These are phyloP conservation scores for zebrafish (Danio rerio) DNA, from an alignment of 2,113 vertebrate genomes.

Conservation along the genomic window DNA sequence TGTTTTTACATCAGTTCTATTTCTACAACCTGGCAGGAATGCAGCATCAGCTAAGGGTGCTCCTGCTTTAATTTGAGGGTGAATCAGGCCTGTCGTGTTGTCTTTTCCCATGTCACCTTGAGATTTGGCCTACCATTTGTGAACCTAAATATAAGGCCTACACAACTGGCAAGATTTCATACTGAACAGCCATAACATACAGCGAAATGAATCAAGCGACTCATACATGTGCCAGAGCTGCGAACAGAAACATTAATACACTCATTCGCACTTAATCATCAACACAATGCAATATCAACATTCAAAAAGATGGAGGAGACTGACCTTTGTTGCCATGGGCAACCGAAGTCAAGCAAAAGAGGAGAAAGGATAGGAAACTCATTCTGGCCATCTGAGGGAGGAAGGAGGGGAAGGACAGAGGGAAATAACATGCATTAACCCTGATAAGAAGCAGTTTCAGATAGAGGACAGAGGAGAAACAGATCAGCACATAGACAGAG, in stretches of 20 bases:
- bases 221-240: neutral
- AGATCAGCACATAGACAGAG: constrained; percentile 38
- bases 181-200: neutral
- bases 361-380: constrained; percentile 79
- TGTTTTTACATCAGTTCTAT: too few species aligned
- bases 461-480: constrained; percentile 50
- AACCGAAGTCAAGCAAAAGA: constrained; percentile 83
- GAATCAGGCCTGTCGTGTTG: neutral
- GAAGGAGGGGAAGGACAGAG: constrained; percentile 61
- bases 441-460: constrained; percentile 62
- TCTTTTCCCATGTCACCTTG: constrained; percentile 37
- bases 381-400: constrained; percentile 81
- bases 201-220: neutral
- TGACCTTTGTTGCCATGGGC: constrained; percentile 84
- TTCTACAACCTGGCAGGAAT: too few species aligned
- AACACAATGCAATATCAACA: constrained; percentile 59
- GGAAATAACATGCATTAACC: constrained; percentile 77
- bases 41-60: too few species aligned
- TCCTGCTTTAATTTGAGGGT: too few species aligned
- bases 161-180: neutral
- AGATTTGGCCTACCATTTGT: neutral
- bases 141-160: neutral
- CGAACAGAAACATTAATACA: constrained; percentile 18
- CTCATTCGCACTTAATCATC: constrained; percentile 41
- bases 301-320: constrained; percentile 70